Base-by-base conservation (phyloP, 1,140 invertebrate species). In the Polypedilum vanderplanki region DNA sequence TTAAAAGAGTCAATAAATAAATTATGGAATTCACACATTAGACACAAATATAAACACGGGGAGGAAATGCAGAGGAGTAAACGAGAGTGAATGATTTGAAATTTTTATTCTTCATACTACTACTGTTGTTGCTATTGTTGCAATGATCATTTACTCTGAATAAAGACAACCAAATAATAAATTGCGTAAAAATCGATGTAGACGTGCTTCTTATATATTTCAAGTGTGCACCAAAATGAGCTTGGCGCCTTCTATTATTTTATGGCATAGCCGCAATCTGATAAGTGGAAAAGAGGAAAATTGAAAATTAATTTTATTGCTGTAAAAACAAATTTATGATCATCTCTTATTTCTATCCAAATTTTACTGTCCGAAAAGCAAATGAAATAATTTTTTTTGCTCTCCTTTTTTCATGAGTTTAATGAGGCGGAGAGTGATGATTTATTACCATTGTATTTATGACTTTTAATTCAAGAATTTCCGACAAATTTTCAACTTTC, bases 1-100 rank as follows among this genome's bases (percentile, higher is more conserved):
- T 57, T 57, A 57, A 57, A 57, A 57, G 46, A 57, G 46, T 57
- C 46, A 57, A 57, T 57, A 57, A 57, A 57, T 57, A 57, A 12
- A 57, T 57, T 57, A 57, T 57, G 46, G n/a, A 57, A 57, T n/a
- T 57, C 46, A 57, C 46, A 57, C 46, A 57, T 57, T 57, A n/a
- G 8, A n/a, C 46, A n/a, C 46, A n/a, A n/a, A n/a, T n/a, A n/a
- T n/a, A n/a, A n/a, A 57, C 12, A 57, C 15, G 46, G 46, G 46
- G 46, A 57, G 46, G 46, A 57, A 57, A 12, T 57, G 46, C 46
- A 57, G 46, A 57, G 46, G 46, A 57, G 46, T 57, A 15, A 15
- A 57, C 46, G 46, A 12, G 41, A 12, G 46, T 57, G n/a, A 57
- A 57, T 4, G 4, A 57, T 33, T 33, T n/a, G n/a, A n/a, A n/a